Evolutionary conservation across 2,113 vertebrate genomes (phyloP), one percentile per base, ranked within the genome.

Genomic region (Diadophis punctatus): DNA sequence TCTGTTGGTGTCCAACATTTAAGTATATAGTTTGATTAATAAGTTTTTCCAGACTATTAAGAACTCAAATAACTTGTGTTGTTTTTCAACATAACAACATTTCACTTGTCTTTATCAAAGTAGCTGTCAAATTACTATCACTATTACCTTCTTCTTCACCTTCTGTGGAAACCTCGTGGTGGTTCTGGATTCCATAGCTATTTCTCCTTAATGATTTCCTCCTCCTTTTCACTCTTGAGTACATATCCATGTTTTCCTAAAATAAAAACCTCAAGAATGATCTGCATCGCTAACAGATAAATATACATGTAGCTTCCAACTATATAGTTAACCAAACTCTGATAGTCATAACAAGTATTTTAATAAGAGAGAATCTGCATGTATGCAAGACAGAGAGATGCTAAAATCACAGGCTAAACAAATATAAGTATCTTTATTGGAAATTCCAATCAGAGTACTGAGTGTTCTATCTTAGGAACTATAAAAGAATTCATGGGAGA

Each of bases 241-340:
- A 99, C 99, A 99, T 99, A 97, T 99, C 99, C 98, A 99, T 99
- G 97, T 99, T 99, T 98, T 99, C 99, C 99, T 99, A 55, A 34
- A 97, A 95, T 6, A 86, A 91, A 94, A 92, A 80, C 43, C 93
- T 27, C 25, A 10, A 30, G 0, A 84, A 16, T 86, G 51, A 90
- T 93, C 49, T 91, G 56, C 39, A 39, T 7, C 1, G 3, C 43
- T 9, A 92, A 12, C 27, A 30, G 12, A 20, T 53, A 86, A 86
- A 87, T 87, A 18, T 53, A 11, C 3, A n/a, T 20, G 11, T 87
- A 52, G 18, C n/a, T 87, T 87, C 30, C 22, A 84, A 39, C 20
- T n/a, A 84, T 39, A 80, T 14, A 84, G 68, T 11, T 84, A 86
- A 56, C 25, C 34, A 85, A 34, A 91, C 23, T 53, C 39, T 60